phyloP scores from a whole-genome alignment of 2,888 invertebrate species.

The Tineola bisselliella region DNA sequence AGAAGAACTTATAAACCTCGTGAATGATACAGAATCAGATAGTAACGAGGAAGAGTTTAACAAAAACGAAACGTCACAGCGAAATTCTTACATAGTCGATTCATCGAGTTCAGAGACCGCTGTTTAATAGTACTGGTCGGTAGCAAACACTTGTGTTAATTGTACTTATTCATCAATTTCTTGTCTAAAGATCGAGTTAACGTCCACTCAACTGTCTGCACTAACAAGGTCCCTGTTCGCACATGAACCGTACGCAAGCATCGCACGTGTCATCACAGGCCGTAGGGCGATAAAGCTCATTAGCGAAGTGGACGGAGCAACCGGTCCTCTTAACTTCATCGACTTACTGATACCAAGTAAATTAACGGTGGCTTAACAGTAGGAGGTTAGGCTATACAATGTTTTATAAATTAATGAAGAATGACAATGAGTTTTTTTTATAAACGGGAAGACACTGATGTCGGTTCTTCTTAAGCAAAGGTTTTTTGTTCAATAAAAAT shows the following conservation, averaged over 20 bases:
- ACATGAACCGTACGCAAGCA: slow-evolving; percentile 37
- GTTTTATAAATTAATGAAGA: slow-evolving; percentile 11
- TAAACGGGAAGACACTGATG: neutral
- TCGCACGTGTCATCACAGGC: slow-evolving; percentile 48
- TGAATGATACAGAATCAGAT: neutral
- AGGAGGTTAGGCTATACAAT: slow-evolving; percentile 11
- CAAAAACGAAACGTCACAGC: neutral
- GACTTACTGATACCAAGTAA: slow-evolving; percentile 20
- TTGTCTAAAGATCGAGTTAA: slow-evolving; percentile 11
- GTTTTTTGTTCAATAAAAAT: neutral
- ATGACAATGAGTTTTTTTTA: slow-evolving; percentile 8
- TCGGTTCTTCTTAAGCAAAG: neutral
- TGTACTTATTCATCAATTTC: slow-evolving; percentile 7
- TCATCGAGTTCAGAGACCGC: neutral
- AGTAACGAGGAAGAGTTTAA: neutral
- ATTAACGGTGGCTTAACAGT: slow-evolving; percentile 10
- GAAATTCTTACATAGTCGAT: neutral
- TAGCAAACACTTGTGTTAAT: slow-evolving; percentile 2
- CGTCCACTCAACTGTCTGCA: slow-evolving; percentile 19
- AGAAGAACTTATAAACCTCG: neutral
- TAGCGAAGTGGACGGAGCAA: slow-evolving; percentile 27
- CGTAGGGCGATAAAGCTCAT: slow-evolving; percentile 52
- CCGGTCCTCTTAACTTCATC: slow-evolving; percentile 47
- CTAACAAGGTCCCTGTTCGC: slow-evolving; percentile 41
- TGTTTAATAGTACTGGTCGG: neutral